Conservation (phyloP, 2,797 vertebrate genomes). For the Masticophis lateralis region DNA sequence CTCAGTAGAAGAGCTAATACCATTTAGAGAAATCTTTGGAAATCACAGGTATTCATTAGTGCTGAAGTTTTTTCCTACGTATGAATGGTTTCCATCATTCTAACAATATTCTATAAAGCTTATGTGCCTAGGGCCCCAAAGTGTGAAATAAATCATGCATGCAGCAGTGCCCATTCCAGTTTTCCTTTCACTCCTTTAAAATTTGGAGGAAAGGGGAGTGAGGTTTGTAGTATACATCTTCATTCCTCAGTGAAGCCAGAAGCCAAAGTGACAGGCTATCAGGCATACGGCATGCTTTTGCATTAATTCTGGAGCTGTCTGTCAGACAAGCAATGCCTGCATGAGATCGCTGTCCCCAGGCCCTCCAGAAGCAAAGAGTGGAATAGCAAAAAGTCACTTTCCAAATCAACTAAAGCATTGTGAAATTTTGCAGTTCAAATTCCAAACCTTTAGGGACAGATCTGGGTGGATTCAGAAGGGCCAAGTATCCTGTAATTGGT, state of each 20-base stretch:
- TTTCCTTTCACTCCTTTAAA: background rate
- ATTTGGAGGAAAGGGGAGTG: background rate
- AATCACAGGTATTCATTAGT: background rate
- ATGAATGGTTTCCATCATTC: background rate
- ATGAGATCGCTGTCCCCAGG: slow-evolving; percentile 2
- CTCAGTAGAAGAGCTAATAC: background rate
- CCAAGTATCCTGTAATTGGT: slow-evolving; percentile 44
- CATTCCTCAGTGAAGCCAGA: slow-evolving; percentile 18
- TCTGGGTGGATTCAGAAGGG: slow-evolving; percentile 61
- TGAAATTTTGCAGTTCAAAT: slow-evolving; percentile 10
- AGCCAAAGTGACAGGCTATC: slow-evolving; percentile 1
- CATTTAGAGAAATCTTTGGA: background rate
- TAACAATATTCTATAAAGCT: background rate
- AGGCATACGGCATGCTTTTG: background rate
- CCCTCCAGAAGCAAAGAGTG: background rate
- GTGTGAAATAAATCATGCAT: background rate
- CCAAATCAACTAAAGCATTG: slow-evolving; percentile 36
- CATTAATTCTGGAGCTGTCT: background rate
- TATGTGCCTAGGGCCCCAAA: background rate
- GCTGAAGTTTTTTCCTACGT: background rate
- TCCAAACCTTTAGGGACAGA: slow-evolving; percentile 35
- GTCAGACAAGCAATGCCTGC: background rate
- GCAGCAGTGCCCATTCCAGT: background rate
- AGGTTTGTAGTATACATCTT: background rate
- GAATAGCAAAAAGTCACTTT: slow-evolving; percentile 1